phyloP scores from a whole-genome alignment of 2,888 invertebrate genomes.

The Polia nebulosa region DNA sequence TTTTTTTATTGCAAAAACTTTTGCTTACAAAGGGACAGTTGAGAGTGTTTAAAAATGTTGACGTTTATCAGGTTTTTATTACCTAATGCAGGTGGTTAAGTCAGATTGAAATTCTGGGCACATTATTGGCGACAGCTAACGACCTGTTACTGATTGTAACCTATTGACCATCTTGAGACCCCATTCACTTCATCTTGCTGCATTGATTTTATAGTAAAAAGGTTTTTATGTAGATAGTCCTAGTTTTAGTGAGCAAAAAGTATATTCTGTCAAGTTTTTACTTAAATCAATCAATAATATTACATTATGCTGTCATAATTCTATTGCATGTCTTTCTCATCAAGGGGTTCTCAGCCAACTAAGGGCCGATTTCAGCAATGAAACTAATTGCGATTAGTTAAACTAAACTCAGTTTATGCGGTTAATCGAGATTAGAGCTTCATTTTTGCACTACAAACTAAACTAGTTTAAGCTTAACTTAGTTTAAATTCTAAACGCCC shows the following conservation, averaged over 20 bases:
- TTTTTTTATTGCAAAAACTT: no score
- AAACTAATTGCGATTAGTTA: no score
- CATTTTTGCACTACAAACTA: no score
- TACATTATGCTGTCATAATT: background rate
- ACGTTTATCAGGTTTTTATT: no score
- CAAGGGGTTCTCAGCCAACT: background rate
- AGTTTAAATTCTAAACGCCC: no score
- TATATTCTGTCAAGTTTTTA: conserved; percentile 31
- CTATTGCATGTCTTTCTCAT: background rate
- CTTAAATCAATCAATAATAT: conserved; percentile 42
- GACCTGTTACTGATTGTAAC: background rate
- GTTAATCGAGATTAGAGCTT: no score
- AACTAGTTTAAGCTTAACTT: no score
- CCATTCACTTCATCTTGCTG: conserved; percentile 26
- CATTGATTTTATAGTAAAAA: conserved; percentile 14
- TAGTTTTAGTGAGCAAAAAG: conserved; percentile 24
- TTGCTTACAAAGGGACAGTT: no score
- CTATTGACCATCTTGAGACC: background rate
- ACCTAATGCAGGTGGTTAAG: no score
- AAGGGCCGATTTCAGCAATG: no score
- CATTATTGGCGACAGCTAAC: background rate
- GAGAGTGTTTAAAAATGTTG: no score
- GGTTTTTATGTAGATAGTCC: background rate
- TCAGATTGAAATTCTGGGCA: background rate
- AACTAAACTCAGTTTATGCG: no score